These are phyloP conservation scores for Diplogasteroides magnus DNA, from an alignment of 1,140 invertebrate genomes.

Conservation along the genomic window DNA sequence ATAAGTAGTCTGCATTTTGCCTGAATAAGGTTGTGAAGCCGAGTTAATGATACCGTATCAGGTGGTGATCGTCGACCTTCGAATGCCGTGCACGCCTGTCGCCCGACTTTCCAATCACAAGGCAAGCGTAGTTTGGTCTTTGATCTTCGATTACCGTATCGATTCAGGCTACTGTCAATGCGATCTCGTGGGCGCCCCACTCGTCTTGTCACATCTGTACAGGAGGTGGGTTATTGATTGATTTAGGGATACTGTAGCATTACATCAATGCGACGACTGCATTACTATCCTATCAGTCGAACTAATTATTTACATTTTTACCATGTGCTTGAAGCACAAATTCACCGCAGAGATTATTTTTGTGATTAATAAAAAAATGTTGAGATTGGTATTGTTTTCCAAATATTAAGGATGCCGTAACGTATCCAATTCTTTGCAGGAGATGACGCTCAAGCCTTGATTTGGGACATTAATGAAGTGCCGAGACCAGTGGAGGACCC, in stretches of 20 bases:
- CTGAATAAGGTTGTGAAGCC: too few species aligned
- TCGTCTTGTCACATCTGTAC: conserved; percentile 64
- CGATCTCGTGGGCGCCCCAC: conserved; percentile 98
- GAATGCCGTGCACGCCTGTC: conserved; percentile 94
- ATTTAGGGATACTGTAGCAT: too few species aligned
- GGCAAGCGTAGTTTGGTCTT: too few species aligned
- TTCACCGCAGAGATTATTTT: too few species aligned
- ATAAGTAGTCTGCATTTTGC: too few species aligned
- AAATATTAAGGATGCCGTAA: not conserved
- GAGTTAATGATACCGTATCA: conserved; percentile 54
- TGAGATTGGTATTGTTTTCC: too few species aligned
- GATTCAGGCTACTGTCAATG: conserved; percentile 69
- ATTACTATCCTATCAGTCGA: too few species aligned
- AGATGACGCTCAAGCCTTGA: conserved; percentile 98
- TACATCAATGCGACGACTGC: too few species aligned
- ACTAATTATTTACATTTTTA: too few species aligned
- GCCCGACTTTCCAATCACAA: conserved; percentile 93
- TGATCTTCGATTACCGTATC: not conserved
- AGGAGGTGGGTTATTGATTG: conserved; percentile 36
- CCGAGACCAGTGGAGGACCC: conserved; percentile 61
- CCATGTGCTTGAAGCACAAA: too few species aligned
- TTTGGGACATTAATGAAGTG: conserved; percentile 81
- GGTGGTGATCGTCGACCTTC: conserved; percentile 92
- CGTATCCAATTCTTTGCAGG: conserved; percentile 59
- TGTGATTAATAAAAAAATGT: too few species aligned